Evolutionary conservation across 2,113 vertebrate species (phyloP), one percentile per base, ranked within the genome.

Genomic region (Cephalophus harveyi): DNA sequence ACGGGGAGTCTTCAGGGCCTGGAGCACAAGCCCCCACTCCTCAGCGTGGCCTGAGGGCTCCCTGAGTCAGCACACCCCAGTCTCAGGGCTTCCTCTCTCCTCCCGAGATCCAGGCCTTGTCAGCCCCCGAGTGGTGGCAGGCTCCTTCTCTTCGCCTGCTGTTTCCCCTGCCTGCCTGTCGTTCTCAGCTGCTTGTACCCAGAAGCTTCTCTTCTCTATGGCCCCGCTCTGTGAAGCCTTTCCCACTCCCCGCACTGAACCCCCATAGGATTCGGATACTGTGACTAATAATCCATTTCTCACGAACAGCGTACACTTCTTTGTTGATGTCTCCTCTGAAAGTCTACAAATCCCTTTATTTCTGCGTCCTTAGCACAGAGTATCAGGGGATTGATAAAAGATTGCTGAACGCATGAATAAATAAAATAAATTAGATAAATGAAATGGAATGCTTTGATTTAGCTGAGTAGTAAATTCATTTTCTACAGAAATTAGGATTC

Each of bases 381-480:
- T 17, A 64, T 48, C 88, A 94, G 14, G 57, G 28, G 7, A 71
- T 87, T 87, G 74, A 81, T 55, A 78, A 57, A 91, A 92, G 71
- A 78, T 6, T 46, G 83, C 57, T 83, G 15, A 84, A 81, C 54
- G 59, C 46, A 76, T 71, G 55, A 95, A 54, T 71, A 79, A 95
- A 59, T 85, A 93, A 33, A 59, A 52, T 40, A 62, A 62, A 92
- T 91, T 48, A 79, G 25, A 71, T 78, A 50, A 86, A 85, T 84
- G 21, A 88, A 82, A 93, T 50, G 12, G 59, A 85, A 86, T 28
- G 10, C 46, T 93, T 30, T 46, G 64, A 33, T 78, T 91, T 60
- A 92, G 27, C 50, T 64, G 82, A 55, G 76, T 94, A 87, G 67
- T 10, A 57, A 82, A 78, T 62, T 67, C 67, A 23, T n/a, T 25